Conservation (phyloP, 2,797 vertebrate genomes). For the Cheirogaleus major region DNA sequence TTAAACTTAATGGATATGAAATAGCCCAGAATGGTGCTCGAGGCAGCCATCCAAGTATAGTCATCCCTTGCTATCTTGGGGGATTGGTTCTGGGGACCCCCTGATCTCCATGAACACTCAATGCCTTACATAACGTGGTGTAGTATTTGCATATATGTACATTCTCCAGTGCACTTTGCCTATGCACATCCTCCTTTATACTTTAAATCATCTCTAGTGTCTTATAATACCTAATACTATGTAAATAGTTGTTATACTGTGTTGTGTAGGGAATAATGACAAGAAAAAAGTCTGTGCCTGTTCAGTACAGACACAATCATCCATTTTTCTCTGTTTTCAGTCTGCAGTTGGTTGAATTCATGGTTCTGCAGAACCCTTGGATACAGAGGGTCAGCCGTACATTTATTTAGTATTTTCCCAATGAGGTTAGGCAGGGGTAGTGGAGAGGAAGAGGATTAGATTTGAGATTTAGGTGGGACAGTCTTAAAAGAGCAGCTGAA, state of each 20-base stretch:
- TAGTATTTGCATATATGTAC: neutral
- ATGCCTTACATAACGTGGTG: neutral
- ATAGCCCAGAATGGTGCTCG: neutral
- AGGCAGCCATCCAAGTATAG: too few species aligned
- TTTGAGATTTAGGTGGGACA: neutral
- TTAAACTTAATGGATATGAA: neutral
- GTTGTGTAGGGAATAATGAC: neutral
- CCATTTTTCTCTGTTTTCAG: neutral
- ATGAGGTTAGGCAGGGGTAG: neutral
- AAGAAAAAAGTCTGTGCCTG: neutral
- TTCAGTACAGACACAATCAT: neutral
- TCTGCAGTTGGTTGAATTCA: neutral
- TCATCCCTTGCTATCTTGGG: neutral
- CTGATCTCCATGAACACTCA: neutral
- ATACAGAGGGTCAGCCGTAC: neutral
- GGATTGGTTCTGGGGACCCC: too few species aligned
- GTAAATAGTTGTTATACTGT: neutral
- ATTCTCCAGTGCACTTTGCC: neutral
- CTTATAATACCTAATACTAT: neutral
- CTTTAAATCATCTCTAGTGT: neutral
- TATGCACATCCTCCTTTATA: neutral
- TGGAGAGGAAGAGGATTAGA: neutral
- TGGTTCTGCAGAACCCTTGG: neutral
- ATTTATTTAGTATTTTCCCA: neutral
- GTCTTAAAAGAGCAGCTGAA: neutral